Conservation (phyloP, 37 sponge, comb jelly and placozoan species). For the Chondrilla cf. caribensis region DNA sequence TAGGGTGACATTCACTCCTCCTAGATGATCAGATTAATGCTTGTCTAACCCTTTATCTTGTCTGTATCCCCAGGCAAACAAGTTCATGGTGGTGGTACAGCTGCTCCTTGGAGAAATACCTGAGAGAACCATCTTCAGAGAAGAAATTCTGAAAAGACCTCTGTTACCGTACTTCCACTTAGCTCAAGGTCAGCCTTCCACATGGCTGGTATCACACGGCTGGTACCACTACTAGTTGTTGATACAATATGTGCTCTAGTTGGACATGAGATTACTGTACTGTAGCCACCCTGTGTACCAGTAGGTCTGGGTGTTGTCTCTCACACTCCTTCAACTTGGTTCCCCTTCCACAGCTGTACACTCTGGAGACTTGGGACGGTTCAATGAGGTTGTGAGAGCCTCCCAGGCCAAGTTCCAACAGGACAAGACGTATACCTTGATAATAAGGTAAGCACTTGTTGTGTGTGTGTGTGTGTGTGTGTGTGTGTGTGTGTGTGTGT, state of each 20-base stretch:
- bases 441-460: slow-evolving; percentile 49
- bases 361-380: slow-evolving; percentile 83
- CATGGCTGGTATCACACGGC: not conserved
- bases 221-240: not conserved
- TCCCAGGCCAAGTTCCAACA: slow-evolving; percentile 63
- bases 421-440: slow-evolving; percentile 91
- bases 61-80: slow-evolving; percentile 66
- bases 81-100: slow-evolving; percentile 88
- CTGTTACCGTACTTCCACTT: slow-evolving; percentile 89
- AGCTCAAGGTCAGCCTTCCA: slow-evolving; percentile 65
- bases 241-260: too few relatives aligned
- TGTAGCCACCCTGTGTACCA: too few relatives aligned
- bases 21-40: too few relatives aligned
- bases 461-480: slow-evolving; percentile 20
- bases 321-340: not conserved
- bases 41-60: too few relatives aligned
- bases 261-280: too few relatives aligned
- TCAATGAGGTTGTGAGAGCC: slow-evolving; percentile 65
- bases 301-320: too few relatives aligned
- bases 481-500: slow-evolving; percentile 11
- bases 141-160: slow-evolving; percentile 75
- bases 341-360: slow-evolving; percentile 64
- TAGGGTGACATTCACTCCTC: too few relatives aligned
- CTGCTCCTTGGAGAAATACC: slow-evolving; percentile 95
- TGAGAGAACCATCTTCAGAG: slow-evolving; percentile 83